These are phyloP conservation scores for Cynopterus sphinx DNA, from an alignment of 2,797 vertebrate genomes.

Conservation along the genomic window DNA sequence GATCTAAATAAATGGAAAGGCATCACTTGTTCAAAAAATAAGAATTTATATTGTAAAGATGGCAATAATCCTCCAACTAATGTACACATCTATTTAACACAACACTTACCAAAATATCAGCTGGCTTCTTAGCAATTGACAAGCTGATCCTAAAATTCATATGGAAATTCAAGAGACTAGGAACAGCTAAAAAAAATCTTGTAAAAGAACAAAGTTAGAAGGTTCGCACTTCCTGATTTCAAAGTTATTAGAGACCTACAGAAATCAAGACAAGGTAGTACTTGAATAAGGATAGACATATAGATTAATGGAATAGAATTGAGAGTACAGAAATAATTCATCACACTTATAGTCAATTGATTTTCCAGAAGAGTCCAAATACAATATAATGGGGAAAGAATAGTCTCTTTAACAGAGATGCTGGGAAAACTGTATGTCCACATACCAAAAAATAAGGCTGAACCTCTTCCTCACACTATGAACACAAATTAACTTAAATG, in stretches of 20 bases:
- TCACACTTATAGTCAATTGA: background rate
- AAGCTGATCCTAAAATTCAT: background rate
- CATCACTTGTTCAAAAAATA: background rate
- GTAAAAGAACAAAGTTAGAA: background rate
- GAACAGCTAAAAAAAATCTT: background rate
- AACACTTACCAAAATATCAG: background rate
- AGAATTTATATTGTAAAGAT: background rate
- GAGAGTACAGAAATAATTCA: background rate
- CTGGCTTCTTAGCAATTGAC: background rate
- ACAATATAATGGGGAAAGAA: background rate
- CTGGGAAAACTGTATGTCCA: background rate
- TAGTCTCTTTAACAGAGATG: background rate
- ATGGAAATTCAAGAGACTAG: background rate
- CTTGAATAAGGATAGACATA: background rate
- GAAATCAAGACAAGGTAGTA: background rate
- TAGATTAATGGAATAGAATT: background rate
- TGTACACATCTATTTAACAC: background rate
- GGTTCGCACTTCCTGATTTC: background rate
- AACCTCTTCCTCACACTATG: background rate
- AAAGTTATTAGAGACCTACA: background rate
- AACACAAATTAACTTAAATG: background rate
- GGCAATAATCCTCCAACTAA: background rate
- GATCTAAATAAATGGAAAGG: background rate
- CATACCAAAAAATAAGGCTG: background rate
- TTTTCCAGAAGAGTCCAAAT: background rate